Percentiles rank a stretch among this genome's conserved stretches.
These are phyloP conservation scores for Ellobius talpinus DNA, from an alignment of 2,113 vertebrate genomes.

Conservation along the genomic window DNA sequence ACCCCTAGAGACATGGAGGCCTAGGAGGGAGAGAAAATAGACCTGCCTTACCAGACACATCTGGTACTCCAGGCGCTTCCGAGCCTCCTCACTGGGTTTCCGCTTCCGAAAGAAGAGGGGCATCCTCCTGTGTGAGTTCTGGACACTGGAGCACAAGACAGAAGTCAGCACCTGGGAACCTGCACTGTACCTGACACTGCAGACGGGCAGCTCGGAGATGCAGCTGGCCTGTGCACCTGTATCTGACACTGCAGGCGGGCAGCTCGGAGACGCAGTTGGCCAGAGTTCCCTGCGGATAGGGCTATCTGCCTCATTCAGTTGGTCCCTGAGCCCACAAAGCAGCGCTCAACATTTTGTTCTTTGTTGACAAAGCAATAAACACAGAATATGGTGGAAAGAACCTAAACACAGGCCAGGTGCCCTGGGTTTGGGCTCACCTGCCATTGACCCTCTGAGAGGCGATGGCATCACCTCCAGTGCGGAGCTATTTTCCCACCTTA, in stretches of 20 bases:
- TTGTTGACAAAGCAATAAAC: neutral
- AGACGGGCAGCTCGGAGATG: no score
- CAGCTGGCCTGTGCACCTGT: neutral
- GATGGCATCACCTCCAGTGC: accelerated
- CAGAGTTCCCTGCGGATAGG: neutral
- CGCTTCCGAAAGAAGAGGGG: constrained; percentile 95
- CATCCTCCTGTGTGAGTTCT: constrained; percentile 85
- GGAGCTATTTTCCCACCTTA: neutral
- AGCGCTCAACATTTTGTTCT: neutral
- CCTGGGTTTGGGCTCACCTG: neutral
- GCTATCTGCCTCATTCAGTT: neutral
- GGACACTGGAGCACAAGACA: neutral
- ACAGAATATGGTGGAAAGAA: neutral
- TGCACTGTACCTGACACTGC: neutral
- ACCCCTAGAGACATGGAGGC: neutral
- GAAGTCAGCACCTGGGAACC: neutral
- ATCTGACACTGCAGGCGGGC: neutral
- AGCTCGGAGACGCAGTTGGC: neutral
- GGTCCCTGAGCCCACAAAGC: neutral
- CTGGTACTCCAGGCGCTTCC: constrained; percentile 95
- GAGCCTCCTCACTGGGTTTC: constrained; percentile 93
- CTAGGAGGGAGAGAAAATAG: neutral
- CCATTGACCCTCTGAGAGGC: neutral
- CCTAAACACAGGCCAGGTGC: neutral
- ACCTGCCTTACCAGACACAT: constrained; percentile 91